Base-by-base conservation (phyloP, 1,140 invertebrate species). In the Dysdera silvatica region DNA sequence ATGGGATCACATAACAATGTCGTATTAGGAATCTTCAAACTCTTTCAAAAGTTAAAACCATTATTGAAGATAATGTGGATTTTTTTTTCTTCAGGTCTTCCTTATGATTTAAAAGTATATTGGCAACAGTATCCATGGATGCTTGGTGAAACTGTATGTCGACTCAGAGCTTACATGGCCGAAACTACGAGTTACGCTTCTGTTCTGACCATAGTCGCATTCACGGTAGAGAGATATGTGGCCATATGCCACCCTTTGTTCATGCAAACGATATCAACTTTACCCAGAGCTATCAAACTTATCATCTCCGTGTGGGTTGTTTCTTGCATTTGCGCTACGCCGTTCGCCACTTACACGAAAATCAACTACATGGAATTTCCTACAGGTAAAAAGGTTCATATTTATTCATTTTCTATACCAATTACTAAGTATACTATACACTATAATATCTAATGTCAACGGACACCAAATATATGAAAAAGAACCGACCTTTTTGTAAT, bases 201-300 rank as follows among this genome's bases (percentile, higher is more conserved):
- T 0, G 88, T 95, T 1, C 78, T 95, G 69, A 92, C 89, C 24
- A 95, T 96, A n/a, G 87, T 91, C 5, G 75, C 73, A 33, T 79
- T 79, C 68, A 79, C 76, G 12, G 65, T 75, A 8, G 77, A 79
- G 67, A 29, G 86, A 51, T 95, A 94, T 77, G 74, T 95, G 26
- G 91, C 91, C n/a, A 94, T 96, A 69, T 95, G 91, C 71, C 86
- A 94, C 76, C 91, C 91, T 0, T 76, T 95, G 32, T 82, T 86
- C 69, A 74, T 74, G 73, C 76, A 92, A 73, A 84, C 84, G 7
- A 86, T 91, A 80, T 86, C 87, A 0, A 88, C 69, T 16, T 79
- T 91, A 41, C 82, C 86, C 35, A 79, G 91, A 33, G 87, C 89
- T 1, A 71, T 89, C 16, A 82, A 85, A 37, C 87, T 91, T 41